These are phyloP conservation scores for Hippolais icterina DNA, from an alignment of 2,113 vertebrate genomes.

Conservation along the genomic window DNA sequence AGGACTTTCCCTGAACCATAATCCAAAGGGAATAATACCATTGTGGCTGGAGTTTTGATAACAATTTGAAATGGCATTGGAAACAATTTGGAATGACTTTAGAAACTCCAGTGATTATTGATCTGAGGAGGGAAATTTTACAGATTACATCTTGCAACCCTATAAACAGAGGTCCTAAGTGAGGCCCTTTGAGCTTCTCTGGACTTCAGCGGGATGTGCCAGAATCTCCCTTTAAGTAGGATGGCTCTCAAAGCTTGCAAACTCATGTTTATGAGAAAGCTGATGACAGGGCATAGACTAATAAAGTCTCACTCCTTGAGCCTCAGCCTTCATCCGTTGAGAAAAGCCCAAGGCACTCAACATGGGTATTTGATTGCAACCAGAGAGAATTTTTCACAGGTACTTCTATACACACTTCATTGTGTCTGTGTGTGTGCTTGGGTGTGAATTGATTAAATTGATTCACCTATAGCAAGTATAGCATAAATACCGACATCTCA, in stretches of 20 bases:
- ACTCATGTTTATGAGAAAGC: background rate
- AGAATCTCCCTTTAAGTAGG: background rate
- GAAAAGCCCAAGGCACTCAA: background rate
- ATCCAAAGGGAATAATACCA: background rate
- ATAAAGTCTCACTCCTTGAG: background rate
- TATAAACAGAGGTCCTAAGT: background rate
- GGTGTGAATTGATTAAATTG: background rate
- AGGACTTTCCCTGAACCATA: background rate
- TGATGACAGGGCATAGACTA: no score
- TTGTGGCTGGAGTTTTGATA: background rate
- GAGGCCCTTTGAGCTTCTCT: background rate
- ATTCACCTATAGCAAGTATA: background rate
- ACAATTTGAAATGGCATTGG: background rate
- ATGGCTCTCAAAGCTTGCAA: background rate
- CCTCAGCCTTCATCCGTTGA: fast-evolving
- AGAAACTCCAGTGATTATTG: background rate
- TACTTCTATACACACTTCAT: background rate
- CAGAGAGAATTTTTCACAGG: background rate
- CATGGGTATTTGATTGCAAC: background rate
- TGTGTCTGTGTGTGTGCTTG: no score
- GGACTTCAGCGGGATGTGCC: background rate
- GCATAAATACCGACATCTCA: background rate
- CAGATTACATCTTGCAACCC: background rate
- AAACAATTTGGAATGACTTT: background rate
- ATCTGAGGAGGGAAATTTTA: background rate